Evolutionary conservation across 2,113 vertebrate genomes (phyloP), one percentile per base, ranked within the genome.

Genomic region (Trichechus manatus): DNA sequence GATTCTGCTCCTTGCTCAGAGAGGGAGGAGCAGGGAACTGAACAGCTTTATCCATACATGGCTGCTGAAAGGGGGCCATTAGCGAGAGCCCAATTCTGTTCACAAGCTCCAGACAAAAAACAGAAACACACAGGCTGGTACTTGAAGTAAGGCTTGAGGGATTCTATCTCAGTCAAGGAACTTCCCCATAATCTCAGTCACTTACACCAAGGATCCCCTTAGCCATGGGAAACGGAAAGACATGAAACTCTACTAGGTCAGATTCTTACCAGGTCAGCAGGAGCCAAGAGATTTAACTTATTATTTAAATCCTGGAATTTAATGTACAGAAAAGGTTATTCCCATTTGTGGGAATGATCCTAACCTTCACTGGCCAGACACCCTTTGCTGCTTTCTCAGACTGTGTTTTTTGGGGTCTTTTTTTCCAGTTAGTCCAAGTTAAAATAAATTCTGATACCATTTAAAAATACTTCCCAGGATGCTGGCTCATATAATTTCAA

Each of bases 1-100:
- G 96, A 98, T 91, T 97, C 97, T 97, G 96, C 97, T 97, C 97
- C 0, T 20, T 70, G 97, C 96, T 95, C 87, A 74, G 96, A 92
- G 95, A 98, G 97, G 98, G 98, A 98, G 98, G 98, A 98, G 98
- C 97, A 98, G 97, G 63, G 96, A 96, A 97, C 97, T 95, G 93
- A 97, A 98, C 96, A 97, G 98, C 98, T 98, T 98, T 98, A 98
- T 31, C 98, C 98, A 98, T 98, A 99, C 98, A 98, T 98, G 98
- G 98, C 85, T 93, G 97, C 97, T 94, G 81, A 97, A 89, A 96
- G 77, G 97, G 93, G 96, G 91, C 85, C 97, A 75, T 33, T 39
- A 94, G 97, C 94, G 78, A 96, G 91, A 96, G 93, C 81, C 94
- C 96, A 97, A 96, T 17, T 97, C 95, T 96, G 89, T 42, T 96